phyloP scores from a whole-genome alignment of 2,797 vertebrate species.

The Telmatherina bonti region DNA sequence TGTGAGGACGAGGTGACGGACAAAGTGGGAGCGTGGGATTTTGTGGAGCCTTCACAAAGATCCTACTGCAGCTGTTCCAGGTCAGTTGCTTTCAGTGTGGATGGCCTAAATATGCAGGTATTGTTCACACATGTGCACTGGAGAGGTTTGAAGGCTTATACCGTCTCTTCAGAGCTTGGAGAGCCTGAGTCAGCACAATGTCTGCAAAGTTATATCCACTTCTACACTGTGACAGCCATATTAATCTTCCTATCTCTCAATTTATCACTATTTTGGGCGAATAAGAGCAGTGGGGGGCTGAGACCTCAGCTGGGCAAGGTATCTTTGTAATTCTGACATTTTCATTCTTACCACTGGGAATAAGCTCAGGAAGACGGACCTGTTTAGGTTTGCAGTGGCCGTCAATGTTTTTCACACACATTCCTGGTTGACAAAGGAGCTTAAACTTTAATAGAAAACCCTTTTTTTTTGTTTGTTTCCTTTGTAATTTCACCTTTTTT shows the following conservation, averaged over 20 bases:
- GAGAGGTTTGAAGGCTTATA: conserved; percentile 38
- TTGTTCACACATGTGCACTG: conserved; percentile 10
- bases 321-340: conserved; percentile 43
- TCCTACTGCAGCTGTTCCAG: conserved; percentile 95
- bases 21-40: conserved; percentile 93
- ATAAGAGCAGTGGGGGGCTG: conserved; percentile 32
- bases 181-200: conserved; percentile 42
- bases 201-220: conserved; percentile 26
- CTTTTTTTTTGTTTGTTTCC: conserved; percentile 7
- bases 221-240: conserved; percentile 50
- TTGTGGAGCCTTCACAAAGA: conserved; percentile 93
- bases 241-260: conserved; percentile 56
- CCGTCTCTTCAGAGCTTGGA: conserved; percentile 32
- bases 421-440: conserved; percentile 37
- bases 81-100: conserved; percentile 68
- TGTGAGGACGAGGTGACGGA: conserved; percentile 90
- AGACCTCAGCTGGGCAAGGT: conserved; percentile 29
- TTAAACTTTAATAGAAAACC: conserved; percentile 1
- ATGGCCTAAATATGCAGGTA: conserved; percentile 8
- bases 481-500: conserved; percentile 3
- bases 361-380: conserved; percentile 30
- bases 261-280: conserved; percentile 59
- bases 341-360: conserved; percentile 44
- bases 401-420: conserved; percentile 1
- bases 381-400: conserved; percentile 15